phyloP scores from a whole-genome alignment of 2,888 invertebrate species.

The Stegana nigrithorax region DNA sequence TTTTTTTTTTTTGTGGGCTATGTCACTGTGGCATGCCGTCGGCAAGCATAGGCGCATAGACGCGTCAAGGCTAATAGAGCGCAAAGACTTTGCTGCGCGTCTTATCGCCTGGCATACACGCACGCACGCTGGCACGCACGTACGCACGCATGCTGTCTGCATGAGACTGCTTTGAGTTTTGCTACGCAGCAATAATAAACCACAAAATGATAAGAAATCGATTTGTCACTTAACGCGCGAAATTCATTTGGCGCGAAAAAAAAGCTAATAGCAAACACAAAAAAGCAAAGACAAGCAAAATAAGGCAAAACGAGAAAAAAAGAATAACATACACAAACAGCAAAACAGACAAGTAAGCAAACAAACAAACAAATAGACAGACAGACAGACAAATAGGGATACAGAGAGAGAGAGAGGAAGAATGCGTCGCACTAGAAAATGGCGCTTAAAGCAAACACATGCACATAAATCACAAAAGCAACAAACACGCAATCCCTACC shows the following conservation, averaged over 20 bases:
- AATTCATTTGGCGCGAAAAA: conserved; percentile 49
- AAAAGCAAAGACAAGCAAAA: conserved; percentile 40
- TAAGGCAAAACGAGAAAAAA: too few species aligned
- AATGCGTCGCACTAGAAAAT: too few species aligned
- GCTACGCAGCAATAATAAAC: conserved; percentile 42
- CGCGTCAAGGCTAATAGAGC: neutral
- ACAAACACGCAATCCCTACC: conserved; percentile 13
- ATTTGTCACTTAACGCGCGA: conserved; percentile 56
- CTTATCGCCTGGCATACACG: neutral
- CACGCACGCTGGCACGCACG: neutral
- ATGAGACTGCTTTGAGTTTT: neutral
- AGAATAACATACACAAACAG: conserved; percentile 26
- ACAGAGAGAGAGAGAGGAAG: neutral
- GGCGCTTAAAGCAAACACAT: neutral
- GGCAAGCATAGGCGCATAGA: too few species aligned
- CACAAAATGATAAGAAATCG: conserved; percentile 58
- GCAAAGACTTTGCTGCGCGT: neutral
- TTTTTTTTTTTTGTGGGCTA: conserved; percentile 21
- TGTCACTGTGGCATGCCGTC: conserved; percentile 44
- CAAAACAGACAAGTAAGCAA: neutral
- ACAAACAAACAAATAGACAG: conserved; percentile 3
- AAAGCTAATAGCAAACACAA: conserved; percentile 36
- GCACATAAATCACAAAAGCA: neutral
- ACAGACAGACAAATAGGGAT: conserved; percentile 7
- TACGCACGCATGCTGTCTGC: neutral